A percentile compares a stretch with the other conserved stretches of the same genome.
phyloP scores from a whole-genome alignment of 2,113 vertebrate genomes.

The Mus pahari region DNA sequence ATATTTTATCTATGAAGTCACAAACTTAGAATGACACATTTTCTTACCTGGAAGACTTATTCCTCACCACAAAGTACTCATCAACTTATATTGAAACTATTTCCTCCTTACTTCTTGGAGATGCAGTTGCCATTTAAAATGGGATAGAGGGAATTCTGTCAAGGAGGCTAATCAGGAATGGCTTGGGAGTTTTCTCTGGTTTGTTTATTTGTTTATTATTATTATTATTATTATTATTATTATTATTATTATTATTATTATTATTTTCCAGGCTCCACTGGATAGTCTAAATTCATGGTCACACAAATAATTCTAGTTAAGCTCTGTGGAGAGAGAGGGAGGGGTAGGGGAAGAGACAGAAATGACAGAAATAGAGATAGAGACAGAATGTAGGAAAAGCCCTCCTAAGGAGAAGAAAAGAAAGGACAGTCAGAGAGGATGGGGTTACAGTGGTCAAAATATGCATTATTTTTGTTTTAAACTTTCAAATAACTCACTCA shows the following conservation, averaged over 20 bases:
- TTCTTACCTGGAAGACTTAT: not conserved
- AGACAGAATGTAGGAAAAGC: not conserved
- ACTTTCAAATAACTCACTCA: not conserved
- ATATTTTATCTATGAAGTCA: not conserved
- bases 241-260: no score
- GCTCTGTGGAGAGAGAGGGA: not conserved
- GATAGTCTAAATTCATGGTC: not conserved
- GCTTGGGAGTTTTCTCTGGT: not conserved
- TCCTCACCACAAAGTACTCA: not conserved
- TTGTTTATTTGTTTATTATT: not conserved
- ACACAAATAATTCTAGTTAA: not conserved
- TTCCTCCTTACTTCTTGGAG: not conserved
- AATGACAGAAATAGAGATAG: not conserved
- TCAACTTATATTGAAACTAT: not conserved
- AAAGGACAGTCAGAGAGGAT: not conserved
- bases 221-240: no score
- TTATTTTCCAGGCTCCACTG: not conserved
- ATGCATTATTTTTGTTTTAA: not conserved
- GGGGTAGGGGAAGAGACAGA: not conserved
- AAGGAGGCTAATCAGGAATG: not conserved
- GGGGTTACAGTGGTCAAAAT: not conserved
- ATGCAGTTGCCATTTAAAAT: not conserved
- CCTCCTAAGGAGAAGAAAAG: not conserved
- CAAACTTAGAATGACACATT: not conserved
- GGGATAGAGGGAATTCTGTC: not conserved